Conservation (phyloP, 2,113 vertebrate species). For the Oncorhynchus masou region DNA sequence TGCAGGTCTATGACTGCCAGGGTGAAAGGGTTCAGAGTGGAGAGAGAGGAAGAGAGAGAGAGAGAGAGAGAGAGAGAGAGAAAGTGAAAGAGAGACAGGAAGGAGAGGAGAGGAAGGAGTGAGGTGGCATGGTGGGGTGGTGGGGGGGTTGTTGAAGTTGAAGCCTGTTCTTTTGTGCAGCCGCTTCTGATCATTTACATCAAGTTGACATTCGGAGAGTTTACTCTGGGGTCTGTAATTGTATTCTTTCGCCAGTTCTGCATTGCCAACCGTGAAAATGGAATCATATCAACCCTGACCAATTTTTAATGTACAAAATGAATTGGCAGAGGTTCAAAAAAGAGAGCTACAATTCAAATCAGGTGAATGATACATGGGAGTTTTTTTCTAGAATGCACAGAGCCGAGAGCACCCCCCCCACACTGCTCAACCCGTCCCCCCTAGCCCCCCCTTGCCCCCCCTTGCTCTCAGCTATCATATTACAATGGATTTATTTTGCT, state of each 20-base stretch:
- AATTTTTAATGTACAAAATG: slow-evolving; percentile 99
- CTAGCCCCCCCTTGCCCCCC: slow-evolving; percentile 41
- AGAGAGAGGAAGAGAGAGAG: background rate
- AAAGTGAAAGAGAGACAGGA: slow-evolving; percentile 19
- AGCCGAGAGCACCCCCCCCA: slow-evolving; percentile 75
- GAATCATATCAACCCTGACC: slow-evolving; percentile 99
- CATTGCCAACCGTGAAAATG: slow-evolving; percentile 99
- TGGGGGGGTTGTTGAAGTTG: slow-evolving; percentile 62
- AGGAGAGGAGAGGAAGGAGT: slow-evolving; percentile 18
- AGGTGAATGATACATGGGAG: slow-evolving; percentile 96
- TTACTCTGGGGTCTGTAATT: slow-evolving; percentile 99
- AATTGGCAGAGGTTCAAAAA: slow-evolving; percentile 98
- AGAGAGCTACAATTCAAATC: slow-evolving; percentile 98
- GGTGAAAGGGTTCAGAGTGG: slow-evolving; percentile 41
- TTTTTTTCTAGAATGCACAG: slow-evolving; percentile 69
- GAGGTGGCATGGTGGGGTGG: slow-evolving; percentile 8
- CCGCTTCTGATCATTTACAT: slow-evolving; percentile 98
- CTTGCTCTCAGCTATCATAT: slow-evolving; percentile 64
- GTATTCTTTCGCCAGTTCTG: slow-evolving; percentile 99
- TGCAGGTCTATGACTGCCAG: slow-evolving; percentile 23
- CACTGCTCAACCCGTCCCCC: slow-evolving; percentile 66
- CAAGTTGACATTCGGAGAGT: slow-evolving; percentile 99
- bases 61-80: slow-evolving; percentile 29
- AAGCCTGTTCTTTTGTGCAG: slow-evolving; percentile 78
- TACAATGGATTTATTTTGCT: slow-evolving; percentile 66